A percentile compares a stretch with the other conserved stretches of the same genome.
phyloP scores from a whole-genome alignment of 2,888 invertebrate species.

The Trissolcus japonicus region DNA sequence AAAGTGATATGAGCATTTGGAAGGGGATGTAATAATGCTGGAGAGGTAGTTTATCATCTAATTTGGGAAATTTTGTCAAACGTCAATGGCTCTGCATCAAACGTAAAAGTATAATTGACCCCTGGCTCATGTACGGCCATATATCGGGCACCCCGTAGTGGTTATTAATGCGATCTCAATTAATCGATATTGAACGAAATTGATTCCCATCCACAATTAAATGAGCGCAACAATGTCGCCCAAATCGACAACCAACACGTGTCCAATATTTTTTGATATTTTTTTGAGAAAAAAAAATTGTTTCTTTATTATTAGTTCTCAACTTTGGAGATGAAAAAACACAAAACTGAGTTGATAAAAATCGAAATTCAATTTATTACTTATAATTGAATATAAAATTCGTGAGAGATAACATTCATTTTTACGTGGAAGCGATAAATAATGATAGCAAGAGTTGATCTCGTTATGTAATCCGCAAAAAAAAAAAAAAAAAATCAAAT shows the following conservation, averaged over 20 bases:
- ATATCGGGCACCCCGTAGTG: conserved; percentile 49
- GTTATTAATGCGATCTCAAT: conserved; percentile 58
- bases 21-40: not conserved
- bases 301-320: too few relatives aligned
- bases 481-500: not conserved
- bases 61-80: conserved; percentile 41
- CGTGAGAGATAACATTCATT: too few relatives aligned
- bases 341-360: too few relatives aligned
- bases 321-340: too few relatives aligned
- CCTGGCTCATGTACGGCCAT: conserved; percentile 9
- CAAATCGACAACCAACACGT: conserved; percentile 22
- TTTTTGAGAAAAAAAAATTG: too few relatives aligned
- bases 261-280: not conserved
- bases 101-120: conserved; percentile 30
- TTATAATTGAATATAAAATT: too few relatives aligned
- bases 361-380: too few relatives aligned
- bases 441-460: too few relatives aligned
- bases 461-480: not conserved
- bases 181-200: conserved; percentile 62
- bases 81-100: conserved; percentile 19
- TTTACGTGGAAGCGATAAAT: too few relatives aligned
- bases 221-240: conserved; percentile 31
- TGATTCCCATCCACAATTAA: conserved; percentile 59
- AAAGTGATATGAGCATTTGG: too few relatives aligned
- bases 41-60: conserved; percentile 27